Evolutionary conservation across 1,140 invertebrate genomes (phyloP), one percentile per base, ranked within the genome.

Genomic region (Latrodectus geometricus): DNA sequence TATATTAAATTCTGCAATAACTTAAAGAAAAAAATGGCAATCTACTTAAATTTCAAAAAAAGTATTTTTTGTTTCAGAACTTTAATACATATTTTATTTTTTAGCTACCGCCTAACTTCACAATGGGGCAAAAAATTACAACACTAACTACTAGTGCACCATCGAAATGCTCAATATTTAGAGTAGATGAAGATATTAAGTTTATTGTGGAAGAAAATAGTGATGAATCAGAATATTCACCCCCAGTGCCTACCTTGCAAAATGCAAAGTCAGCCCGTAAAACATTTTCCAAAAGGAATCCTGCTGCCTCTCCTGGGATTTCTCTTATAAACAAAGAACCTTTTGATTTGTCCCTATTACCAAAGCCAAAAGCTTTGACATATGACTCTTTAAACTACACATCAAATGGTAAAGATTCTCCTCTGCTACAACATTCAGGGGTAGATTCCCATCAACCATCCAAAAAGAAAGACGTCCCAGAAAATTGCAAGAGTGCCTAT

Each of bases 241-340:
- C 66, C 20, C 9, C 76, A n/a, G 56, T 52, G 11, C 70, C 80
- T 14, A 48, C 8, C 21, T n/a, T 50, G 21, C 73, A 20, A 65
- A 52, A 49, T n/a, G 20, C 74, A 49, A 54, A 83, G 65, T 8
- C 61, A 9, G 20, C 70, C 8, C 70, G 35, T 14, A 83, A 49
- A 74, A 66, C 69, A n/a, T 74, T 61, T 74, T 65, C 80, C 9
- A 83, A 83, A 65, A 83, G 48, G 14, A 83, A 21, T 83, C 70
- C 72, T 74, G n/a, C 65, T 66, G 9, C 23, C 21, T 35, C 52
- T n/a, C 66, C 48, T 35, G 35, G 35, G 35, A 35, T 35, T 35
- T 35, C 35, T 35, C 1, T 35, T 3, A 35, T 35, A 35, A 35
- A 5, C 5, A 35, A 35, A 35, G 35, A 35, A 5, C 35, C 35